These are phyloP conservation scores for Athalia rosae DNA, from an alignment of 2,888 invertebrate species.

Conservation along the genomic window DNA sequence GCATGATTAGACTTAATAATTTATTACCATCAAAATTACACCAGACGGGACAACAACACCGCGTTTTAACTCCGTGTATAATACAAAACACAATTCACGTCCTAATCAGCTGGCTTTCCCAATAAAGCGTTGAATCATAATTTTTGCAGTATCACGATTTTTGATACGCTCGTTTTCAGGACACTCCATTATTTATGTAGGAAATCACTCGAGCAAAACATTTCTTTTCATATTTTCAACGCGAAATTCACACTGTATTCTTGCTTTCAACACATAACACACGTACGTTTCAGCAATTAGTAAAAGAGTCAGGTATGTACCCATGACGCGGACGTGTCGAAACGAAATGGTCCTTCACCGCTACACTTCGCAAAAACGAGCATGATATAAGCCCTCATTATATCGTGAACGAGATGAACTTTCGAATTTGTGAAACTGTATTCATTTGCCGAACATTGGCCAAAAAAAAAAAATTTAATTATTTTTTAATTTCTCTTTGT, in stretches of 20 bases:
- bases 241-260: not conserved
- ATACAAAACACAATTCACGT: slow-evolving; percentile 25
- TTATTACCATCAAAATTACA: slow-evolving; percentile 5
- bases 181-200: not conserved
- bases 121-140: not conserved
- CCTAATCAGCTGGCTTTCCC: not conserved
- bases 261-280: not conserved
- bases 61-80: slow-evolving; percentile 1
- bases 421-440: too few species aligned
- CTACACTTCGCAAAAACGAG: slow-evolving; percentile 26
- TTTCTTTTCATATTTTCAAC: not conserved
- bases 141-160: not conserved
- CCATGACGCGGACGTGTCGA: not conserved
- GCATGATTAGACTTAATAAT: slow-evolving; percentile 24
- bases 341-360: not conserved
- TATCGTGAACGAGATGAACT: not conserved
- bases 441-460: too few species aligned
- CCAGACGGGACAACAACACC: not conserved
- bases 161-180: too few species aligned
- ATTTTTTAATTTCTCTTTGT: not conserved
- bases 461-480: too few species aligned
- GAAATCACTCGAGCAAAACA: not conserved
- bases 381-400: not conserved
- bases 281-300: slow-evolving; percentile 17
- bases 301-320: not conserved